These are phyloP conservation scores for Seriola rivoliana DNA, from an alignment of 2,113 vertebrate genomes.

Conservation along the genomic window DNA sequence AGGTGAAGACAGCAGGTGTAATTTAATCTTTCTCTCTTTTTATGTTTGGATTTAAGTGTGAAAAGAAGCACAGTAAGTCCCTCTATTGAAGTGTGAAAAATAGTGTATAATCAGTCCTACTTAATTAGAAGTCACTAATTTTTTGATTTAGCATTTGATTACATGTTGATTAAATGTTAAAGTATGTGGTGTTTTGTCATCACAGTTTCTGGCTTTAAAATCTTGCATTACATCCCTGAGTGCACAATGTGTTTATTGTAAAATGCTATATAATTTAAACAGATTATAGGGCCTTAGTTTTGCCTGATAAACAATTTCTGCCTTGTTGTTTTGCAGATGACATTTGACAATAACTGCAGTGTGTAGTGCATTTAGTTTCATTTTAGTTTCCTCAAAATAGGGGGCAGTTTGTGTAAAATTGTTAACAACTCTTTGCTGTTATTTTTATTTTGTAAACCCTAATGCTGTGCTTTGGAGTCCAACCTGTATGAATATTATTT, in stretches of 20 bases:
- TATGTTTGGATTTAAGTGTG: constrained; percentile 24
- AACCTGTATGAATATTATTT: constrained; percentile 40
- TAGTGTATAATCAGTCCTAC: neutral
- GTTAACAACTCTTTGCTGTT: constrained; percentile 36
- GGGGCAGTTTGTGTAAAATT: constrained; percentile 19
- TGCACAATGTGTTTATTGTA: constrained; percentile 26
- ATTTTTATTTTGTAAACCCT: constrained; percentile 40
- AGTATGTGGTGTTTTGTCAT: constrained; percentile 2
- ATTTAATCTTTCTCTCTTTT: constrained; percentile 23
- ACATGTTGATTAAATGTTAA: constrained; percentile 27
- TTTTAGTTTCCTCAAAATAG: constrained; percentile 29
- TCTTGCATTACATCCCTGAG: constrained; percentile 4
- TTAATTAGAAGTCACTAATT: neutral
- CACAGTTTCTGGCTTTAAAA: constrained; percentile 25
- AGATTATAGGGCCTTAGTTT: constrained; percentile 20
- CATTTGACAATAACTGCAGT: constrained; percentile 30
- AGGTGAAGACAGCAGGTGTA: neutral
- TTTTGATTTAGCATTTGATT: neutral
- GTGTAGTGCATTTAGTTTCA: constrained; percentile 13
- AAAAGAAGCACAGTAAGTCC: neutral
- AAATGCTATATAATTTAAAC: constrained; percentile 36
- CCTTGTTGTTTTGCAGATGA: constrained; percentile 15
- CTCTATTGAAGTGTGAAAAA: constrained; percentile 14
- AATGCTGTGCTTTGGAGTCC: constrained; percentile 20
- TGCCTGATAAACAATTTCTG: neutral